phyloP scores from a whole-genome alignment of 2,797 vertebrate species.

The Heliangelus exortis region DNA sequence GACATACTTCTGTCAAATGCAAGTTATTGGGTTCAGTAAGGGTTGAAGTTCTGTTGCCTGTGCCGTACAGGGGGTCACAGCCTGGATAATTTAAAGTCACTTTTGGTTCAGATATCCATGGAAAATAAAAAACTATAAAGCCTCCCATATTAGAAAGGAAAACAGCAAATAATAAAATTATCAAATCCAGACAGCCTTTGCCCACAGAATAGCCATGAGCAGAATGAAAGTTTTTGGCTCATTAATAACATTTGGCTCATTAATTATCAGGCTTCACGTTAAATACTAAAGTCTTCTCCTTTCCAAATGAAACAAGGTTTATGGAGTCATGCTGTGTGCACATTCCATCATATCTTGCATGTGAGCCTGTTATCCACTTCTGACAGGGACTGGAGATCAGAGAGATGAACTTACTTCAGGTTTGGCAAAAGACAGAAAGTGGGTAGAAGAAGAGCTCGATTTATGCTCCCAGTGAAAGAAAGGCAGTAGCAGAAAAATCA shows the following conservation, averaged over 20 bases:
- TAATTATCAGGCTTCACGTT: not conserved
- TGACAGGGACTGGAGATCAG: not conserved
- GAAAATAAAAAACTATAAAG: not conserved
- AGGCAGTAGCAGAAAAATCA: conserved; percentile 15
- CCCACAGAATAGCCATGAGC: not conserved
- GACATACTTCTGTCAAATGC: not conserved
- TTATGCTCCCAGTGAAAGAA: not conserved
- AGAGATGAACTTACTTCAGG: not conserved
- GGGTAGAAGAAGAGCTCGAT: not conserved
- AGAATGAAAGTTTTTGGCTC: not conserved
- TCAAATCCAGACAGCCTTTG: not conserved
- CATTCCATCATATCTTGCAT: accelerated
- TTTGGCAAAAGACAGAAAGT: not conserved
- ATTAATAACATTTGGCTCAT: not conserved
- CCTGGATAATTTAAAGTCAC: conserved; percentile 6
- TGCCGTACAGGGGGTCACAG: not conserved
- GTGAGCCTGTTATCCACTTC: not conserved
- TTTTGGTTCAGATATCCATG: not conserved
- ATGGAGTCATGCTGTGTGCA: not conserved
- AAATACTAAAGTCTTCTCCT: not conserved
- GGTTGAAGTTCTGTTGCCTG: conserved; percentile 35
- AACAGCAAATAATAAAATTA: conserved; percentile 9
- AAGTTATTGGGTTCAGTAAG: conserved; percentile 25
- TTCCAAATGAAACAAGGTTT: not conserved
- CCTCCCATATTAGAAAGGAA: not conserved